Base-by-base conservation (phyloP, 2,888 invertebrate species). In the Leptura quadrifasciata region DNA sequence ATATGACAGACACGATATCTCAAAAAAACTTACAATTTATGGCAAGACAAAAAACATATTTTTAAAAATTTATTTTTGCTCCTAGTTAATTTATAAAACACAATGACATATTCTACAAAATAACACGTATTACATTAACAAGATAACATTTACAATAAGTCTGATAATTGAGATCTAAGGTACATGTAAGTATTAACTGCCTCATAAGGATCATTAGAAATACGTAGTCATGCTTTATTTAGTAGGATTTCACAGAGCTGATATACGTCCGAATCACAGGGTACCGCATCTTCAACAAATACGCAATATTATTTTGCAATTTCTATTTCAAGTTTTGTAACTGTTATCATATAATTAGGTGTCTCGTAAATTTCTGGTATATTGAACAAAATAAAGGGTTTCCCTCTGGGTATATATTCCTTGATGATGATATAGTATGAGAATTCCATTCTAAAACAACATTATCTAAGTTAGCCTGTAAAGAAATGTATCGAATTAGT, bases 381-480 rank as follows among this genome's bases (percentile, higher is more conserved):
- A 39, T 39, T 39, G 10, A 39, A 39, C 35, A 39, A 9, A 39
- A 39, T 10, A 10, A 39, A 39, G 35, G 35, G 35, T 39, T 39
- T 9, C 10, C 8, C 6, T 39, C 35, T 39, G 1, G 35, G 35
- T 10, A 39, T 39, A 39, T 39, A 10, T 39, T 39, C 10, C 35
- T 39, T 9, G 35, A 39, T 39, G 35, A 39, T 39, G 35, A 9
- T 39, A 39, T 39, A 39, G 6, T 39, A 39, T 39, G 35, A 9
- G 35, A 5, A 39, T 39, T 39, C 10, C 35, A 39, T 10, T 39
- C 35, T 39, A 10, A 9, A 39, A 17, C 68, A 76, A 64, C 35
- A 10, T 9, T 39, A 9, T 39, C 35, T 39, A 39, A 39, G 9
- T 39, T 10, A 10, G 35, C 10, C 35, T 39, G 35, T 10, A 10